These are phyloP conservation scores for Tyrophagus putrescentiae DNA, from an alignment of 1,140 invertebrate species.

Conservation along the genomic window DNA sequence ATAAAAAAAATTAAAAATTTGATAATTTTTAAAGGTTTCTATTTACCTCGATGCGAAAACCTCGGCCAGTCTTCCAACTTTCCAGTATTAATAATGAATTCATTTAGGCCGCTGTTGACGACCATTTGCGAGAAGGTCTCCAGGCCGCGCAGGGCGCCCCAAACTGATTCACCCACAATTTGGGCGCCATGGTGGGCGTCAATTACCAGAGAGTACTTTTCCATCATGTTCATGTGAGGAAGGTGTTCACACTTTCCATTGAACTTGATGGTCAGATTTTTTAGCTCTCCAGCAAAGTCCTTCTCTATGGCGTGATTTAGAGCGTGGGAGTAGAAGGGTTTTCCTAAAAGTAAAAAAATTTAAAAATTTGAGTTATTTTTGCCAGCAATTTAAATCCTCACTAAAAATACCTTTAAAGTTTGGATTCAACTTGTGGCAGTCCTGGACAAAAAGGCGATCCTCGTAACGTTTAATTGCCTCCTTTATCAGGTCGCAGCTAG, in stretches of 20 bases:
- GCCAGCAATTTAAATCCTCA: too few species aligned
- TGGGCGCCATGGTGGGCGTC: background rate
- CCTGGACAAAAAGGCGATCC: slow-evolving; percentile 24
- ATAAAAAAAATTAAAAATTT: too few species aligned
- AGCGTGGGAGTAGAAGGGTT: slow-evolving; percentile 17
- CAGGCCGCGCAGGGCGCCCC: slow-evolving; percentile 59
- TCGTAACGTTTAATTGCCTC: slow-evolving; percentile 39
- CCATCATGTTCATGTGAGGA: slow-evolving; percentile 49
- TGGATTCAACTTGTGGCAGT: background rate
- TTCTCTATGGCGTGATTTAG: slow-evolving; percentile 5
- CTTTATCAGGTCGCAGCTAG: slow-evolving; percentile 40
- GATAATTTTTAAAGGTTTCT: too few species aligned
- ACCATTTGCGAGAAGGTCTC: slow-evolving; percentile 63
- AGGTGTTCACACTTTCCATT: slow-evolving; percentile 37
- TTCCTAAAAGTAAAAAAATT: too few species aligned
- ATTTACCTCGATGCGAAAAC: too few species aligned
- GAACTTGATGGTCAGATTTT: background rate
- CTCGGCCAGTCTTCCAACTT: too few species aligned
- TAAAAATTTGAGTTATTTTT: too few species aligned
- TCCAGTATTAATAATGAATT: too few species aligned
- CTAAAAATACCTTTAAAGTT: background rate
- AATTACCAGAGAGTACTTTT: slow-evolving; percentile 31
- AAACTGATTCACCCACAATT: slow-evolving; percentile 36
- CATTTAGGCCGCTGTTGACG: too few species aligned
- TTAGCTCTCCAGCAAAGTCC: slow-evolving; percentile 28